phyloP scores from a whole-genome alignment of 23 tunicate species.

The Styela clava region DNA sequence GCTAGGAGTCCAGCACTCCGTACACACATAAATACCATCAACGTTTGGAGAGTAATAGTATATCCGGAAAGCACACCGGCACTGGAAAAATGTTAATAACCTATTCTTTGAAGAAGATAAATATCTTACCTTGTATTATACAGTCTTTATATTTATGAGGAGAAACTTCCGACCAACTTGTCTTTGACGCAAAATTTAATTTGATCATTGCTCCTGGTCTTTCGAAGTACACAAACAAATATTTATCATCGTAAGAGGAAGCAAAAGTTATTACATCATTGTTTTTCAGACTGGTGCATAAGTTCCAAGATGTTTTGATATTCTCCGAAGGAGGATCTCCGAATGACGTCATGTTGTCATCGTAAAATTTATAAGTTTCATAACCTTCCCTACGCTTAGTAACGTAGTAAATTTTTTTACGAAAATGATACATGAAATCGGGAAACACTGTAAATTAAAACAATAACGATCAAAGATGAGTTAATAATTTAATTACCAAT shows the following conservation, averaged over 20 bases:
- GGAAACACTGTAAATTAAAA: slow-evolving; percentile 10
- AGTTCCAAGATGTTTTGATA: slow-evolving; percentile 25
- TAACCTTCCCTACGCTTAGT: slow-evolving; percentile 3
- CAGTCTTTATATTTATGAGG: slow-evolving; percentile 22
- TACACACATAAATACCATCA: too few relatives aligned
- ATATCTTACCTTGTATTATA: slow-evolving; percentile 29
- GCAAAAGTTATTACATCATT: slow-evolving; percentile 64
- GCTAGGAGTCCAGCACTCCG: too few relatives aligned
- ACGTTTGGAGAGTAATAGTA: too few relatives aligned
- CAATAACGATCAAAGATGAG: neutral
- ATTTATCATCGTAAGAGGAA: slow-evolving; percentile 29
- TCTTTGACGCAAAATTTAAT: neutral
- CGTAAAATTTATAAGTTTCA: slow-evolving; percentile 32
- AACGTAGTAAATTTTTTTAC: slow-evolving; percentile 9
- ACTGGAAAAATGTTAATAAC: too few relatives aligned
- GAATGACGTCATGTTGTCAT: slow-evolving; percentile 42
- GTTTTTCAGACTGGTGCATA: slow-evolving; percentile 26
- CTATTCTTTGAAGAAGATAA: too few relatives aligned
- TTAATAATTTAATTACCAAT: too few relatives aligned
- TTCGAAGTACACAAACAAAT: slow-evolving; percentile 46
- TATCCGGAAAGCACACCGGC: too few relatives aligned
- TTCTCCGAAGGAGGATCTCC: slow-evolving; percentile 26
- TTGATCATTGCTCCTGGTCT: slow-evolving; percentile 30
- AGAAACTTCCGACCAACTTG: slow-evolving; percentile 35
- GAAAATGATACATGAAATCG: slow-evolving; percentile 15